Evolutionary conservation across 2,888 invertebrate species (phyloP), one percentile per base, ranked within the genome.

Genomic region (Agrotis segetum): DNA sequence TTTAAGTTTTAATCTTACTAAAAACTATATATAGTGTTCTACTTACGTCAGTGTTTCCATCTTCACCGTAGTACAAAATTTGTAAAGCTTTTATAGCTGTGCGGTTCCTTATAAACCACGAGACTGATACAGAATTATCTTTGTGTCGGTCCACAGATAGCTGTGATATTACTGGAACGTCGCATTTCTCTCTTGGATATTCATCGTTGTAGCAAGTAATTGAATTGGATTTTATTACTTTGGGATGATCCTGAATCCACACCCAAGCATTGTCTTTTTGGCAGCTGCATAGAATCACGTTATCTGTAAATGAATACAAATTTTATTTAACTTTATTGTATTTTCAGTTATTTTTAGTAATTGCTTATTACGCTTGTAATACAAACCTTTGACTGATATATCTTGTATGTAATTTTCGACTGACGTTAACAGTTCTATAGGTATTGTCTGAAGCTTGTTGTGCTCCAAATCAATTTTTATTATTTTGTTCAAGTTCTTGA

Each of bases 231-330:
- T 94, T 94, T 67, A 96, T 92, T 79, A 94, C 93, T 88, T 93
- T 95, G 17, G 98, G 98, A 95, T 99, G 98, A 92, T 98, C 98
- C 89, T 98, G 97, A 85, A 99, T 96, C 99, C 99, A 99, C 90
- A 98, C 98, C 98, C 99, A 99, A 50, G 99, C 97, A 92, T 98
- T 98, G 92, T 98, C 98, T 86, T 98, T 98, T 91, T 99, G 98
- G 93, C 99, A 99, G 89, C 97, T 98, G 95, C 99, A 99, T 88
- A 98, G 97, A 89, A 99, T 96, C 40, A 98, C 98, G 95, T 99
- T 99, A 90, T 98, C 99, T 98, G 97, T 59, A 94, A 95, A 84
- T 74, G 53, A 77, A 65, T n/a, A 11, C 14, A 47, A 44, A 47
- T 24, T 53, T 66, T 14, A 2, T 53, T 24, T 46, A 13, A 60